phyloP scores from a whole-genome alignment of 2,797 vertebrate genomes.

The Scyliorhinus canicula region DNA sequence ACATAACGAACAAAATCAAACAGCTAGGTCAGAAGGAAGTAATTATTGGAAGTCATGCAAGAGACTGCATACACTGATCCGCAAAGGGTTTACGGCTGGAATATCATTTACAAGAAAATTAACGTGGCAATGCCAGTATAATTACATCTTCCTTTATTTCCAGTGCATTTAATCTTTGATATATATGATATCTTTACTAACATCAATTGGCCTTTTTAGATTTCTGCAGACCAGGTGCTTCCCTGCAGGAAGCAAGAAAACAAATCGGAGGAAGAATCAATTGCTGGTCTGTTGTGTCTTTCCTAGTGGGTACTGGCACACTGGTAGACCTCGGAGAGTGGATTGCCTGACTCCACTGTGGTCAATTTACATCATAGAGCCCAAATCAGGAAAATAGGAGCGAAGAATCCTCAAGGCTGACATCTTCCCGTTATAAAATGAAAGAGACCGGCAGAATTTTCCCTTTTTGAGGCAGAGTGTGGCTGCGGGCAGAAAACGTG shows the following conservation, averaged over 20 bases:
- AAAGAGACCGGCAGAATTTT: too few relatives aligned
- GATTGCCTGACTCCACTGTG: not conserved
- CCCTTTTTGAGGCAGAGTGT: too few relatives aligned
- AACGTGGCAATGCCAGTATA: constrained; percentile 30
- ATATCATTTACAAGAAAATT: constrained; percentile 36
- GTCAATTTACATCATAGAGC: not conserved
- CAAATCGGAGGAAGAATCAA: not conserved
- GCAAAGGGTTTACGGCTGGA: constrained; percentile 13
- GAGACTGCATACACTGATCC: constrained; percentile 24
- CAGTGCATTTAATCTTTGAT: constrained; percentile 31
- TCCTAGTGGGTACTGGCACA: not conserved
- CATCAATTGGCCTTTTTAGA: not conserved
- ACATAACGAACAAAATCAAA: constrained; percentile 29
- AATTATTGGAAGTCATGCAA: constrained; percentile 37
- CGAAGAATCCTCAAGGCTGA: not conserved
- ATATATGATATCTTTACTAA: constrained; percentile 12
- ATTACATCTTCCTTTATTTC: constrained; percentile 30
- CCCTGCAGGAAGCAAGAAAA: not conserved
- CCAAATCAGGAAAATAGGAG: not conserved
- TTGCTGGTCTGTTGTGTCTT: not conserved
- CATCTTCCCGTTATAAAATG: too few relatives aligned
- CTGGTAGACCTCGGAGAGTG: not conserved
- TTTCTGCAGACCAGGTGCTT: constrained; percentile 19
- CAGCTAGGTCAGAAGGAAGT: constrained; percentile 10
- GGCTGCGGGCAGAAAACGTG: too few relatives aligned